A percentile compares a stretch with the other conserved stretches of the same genome.
phyloP scores from a whole-genome alignment of 2,113 vertebrate genomes.

The Gnathonemus echidnorhynchus region DNA sequence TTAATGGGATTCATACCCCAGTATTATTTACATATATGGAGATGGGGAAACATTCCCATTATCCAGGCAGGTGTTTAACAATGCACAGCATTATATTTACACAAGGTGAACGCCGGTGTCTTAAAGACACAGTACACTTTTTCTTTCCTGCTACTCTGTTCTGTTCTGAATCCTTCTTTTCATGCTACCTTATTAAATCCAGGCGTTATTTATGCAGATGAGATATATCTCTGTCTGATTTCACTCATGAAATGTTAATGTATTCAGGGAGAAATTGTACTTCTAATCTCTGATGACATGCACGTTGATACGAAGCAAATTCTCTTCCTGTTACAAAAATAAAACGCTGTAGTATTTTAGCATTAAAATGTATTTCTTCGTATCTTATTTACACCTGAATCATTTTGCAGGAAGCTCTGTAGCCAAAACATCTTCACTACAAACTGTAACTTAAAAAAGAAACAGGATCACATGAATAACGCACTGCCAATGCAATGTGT shows the following conservation, averaged over 20 bases:
- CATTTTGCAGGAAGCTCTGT: neutral
- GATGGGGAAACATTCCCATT: neutral
- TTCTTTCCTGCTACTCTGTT: neutral
- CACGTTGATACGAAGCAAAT: slow-evolving; percentile 67
- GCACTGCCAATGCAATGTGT: neutral
- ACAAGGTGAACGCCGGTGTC: neutral
- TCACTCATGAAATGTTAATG: slow-evolving; percentile 72
- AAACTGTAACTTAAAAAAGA: neutral
- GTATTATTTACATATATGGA: neutral
- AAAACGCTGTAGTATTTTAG: slow-evolving; percentile 43
- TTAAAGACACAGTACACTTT: neutral
- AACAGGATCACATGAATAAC: neutral
- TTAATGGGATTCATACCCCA: neutral
- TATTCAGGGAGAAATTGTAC: slow-evolving; percentile 69
- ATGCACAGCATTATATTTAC: neutral
- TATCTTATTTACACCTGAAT: neutral
- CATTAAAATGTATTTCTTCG: neutral
- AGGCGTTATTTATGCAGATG: slow-evolving; percentile 56
- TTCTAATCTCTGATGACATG: slow-evolving; percentile 73
- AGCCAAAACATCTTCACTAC: neutral
- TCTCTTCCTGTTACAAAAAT: slow-evolving; percentile 62
- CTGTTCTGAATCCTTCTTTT: slow-evolving; percentile 22
- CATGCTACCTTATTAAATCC: slow-evolving; percentile 43
- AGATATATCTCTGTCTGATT: slow-evolving; percentile 61
- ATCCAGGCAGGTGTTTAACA: neutral